A percentile compares a stretch with the other conserved stretches of the same genome.
Conservation (phyloP, 2,797 vertebrate species). For the Pangasius sanitwongsei region DNA sequence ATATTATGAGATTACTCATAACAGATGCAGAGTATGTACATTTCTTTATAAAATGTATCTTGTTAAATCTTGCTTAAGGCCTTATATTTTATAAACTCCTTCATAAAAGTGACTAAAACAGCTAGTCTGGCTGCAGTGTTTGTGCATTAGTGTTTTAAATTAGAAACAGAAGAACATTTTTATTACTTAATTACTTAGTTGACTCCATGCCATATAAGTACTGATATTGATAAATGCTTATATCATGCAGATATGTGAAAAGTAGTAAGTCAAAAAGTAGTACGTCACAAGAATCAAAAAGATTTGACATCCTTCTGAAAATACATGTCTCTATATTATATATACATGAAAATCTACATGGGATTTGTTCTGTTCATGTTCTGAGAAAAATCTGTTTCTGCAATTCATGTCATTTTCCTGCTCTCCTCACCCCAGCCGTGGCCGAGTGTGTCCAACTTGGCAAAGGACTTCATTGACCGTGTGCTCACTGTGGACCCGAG, state of each 20-base stretch:
- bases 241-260: neutral
- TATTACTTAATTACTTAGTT: neutral
- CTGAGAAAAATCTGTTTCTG: neutral
- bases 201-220: neutral
- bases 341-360: neutral
- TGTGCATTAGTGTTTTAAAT: neutral
- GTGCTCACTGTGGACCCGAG: constrained; percentile 93
- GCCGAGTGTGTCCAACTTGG: constrained; percentile 97
- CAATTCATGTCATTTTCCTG: constrained; percentile 33
- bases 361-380: neutral
- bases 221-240: neutral
- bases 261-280: neutral
- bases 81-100: neutral
- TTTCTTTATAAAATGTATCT: neutral
- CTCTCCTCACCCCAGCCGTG: constrained; percentile 85
- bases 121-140: neutral
- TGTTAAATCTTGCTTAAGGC: neutral
- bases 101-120: neutral
- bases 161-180: neutral
- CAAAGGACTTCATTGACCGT: constrained; percentile 97
- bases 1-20: neutral
- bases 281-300: neutral
- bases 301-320: neutral
- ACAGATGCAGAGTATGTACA: no score
- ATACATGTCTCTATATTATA: no score